phyloP scores from a whole-genome alignment of 2,113 vertebrate genomes.

The Chloroceryle aenea region DNA sequence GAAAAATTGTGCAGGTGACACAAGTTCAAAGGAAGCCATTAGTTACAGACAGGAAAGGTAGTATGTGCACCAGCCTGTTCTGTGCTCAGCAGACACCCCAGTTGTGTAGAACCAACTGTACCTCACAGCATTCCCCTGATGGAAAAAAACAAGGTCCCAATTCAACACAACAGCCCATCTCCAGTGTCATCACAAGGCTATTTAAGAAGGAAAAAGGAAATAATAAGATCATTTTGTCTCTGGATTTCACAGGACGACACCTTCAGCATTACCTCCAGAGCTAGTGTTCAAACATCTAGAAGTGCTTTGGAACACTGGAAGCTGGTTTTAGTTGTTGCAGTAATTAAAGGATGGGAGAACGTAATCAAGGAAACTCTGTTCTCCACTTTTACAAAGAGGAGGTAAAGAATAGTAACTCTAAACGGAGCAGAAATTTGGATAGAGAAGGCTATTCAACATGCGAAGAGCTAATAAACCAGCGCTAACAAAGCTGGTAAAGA shows the following conservation, averaged over 20 bases:
- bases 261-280: neutral
- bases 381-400: neutral
- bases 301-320: neutral
- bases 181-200: neutral
- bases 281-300: neutral
- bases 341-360: neutral
- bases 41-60: neutral
- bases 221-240: neutral
- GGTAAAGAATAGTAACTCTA: neutral
- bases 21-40: neutral
- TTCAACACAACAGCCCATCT: neutral
- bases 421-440: neutral
- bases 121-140: neutral
- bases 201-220: neutral
- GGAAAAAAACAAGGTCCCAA: neutral
- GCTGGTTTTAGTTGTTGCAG: rapidly evolving
- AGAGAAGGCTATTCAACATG: neutral
- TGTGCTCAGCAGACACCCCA: neutral
- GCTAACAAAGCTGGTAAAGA: neutral
- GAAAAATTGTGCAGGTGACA: neutral
- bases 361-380: neutral
- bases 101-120: neutral
- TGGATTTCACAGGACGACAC: neutral
- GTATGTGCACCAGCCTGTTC: neutral
- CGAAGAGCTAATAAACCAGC: neutral